phyloP scores from a whole-genome alignment of 1,140 invertebrate species.

The Drosophila kurseongensis region DNA sequence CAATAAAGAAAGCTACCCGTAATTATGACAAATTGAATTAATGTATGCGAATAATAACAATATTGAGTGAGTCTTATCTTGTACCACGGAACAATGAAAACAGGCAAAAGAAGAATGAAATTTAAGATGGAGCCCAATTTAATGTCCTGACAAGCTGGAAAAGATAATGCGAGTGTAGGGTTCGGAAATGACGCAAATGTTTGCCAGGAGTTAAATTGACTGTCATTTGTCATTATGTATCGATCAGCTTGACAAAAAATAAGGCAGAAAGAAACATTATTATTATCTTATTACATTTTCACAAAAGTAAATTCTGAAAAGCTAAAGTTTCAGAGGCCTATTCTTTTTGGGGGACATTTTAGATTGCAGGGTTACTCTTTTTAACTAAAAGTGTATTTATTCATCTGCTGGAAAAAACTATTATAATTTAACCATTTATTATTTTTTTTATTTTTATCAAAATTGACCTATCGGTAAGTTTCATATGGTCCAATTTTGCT shows the following conservation, averaged over 20 bases:
- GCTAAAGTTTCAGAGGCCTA: too few species aligned
- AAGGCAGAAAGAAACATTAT: background rate
- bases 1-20: slow-evolving; percentile 27
- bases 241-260: background rate
- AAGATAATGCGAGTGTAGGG: slow-evolving; percentile 11
- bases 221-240: slow-evolving; percentile 18
- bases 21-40: slow-evolving; percentile 72
- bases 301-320: too few species aligned
- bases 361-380: too few species aligned
- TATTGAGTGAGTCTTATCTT: slow-evolving; percentile 4
- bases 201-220: slow-evolving; percentile 8
- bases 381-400: too few species aligned
- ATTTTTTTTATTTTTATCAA: too few species aligned
- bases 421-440: too few species aligned
- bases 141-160: slow-evolving; percentile 15
- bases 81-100: too few species aligned
- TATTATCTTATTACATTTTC: background rate
- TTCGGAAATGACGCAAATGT: background rate
- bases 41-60: slow-evolving; percentile 49
- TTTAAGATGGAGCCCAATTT: slow-evolving; percentile 29
- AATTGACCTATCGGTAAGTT: too few species aligned
- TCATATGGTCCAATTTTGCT: too few species aligned
- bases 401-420: too few species aligned
- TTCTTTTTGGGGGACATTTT: too few species aligned
- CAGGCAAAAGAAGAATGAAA: slow-evolving; percentile 12